These are phyloP conservation scores for Dolichomitus sp. DNA, from an alignment of 2,888 invertebrate genomes.

Conservation along the genomic window DNA sequence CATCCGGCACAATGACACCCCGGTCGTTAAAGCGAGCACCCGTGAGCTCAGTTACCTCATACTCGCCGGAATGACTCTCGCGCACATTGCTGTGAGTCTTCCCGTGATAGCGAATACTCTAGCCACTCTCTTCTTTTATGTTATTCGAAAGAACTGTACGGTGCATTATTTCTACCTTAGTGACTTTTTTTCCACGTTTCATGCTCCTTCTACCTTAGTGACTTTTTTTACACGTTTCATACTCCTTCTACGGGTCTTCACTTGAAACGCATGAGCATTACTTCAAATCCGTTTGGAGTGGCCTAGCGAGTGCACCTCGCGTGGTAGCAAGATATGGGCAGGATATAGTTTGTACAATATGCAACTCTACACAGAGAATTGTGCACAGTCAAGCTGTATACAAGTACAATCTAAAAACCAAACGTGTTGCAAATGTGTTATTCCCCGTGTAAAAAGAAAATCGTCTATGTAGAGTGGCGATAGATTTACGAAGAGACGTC, in stretches of 20 bases:
- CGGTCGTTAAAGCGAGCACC: slow-evolving; percentile 92
- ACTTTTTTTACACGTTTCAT: neutral
- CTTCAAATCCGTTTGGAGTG: neutral
- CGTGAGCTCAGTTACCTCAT: slow-evolving; percentile 91
- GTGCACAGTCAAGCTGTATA: too few relatives aligned
- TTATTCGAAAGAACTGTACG: neutral
- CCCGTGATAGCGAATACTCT: slow-evolving; percentile 5
- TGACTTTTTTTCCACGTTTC: slow-evolving; percentile 6
- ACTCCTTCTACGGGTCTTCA: neutral
- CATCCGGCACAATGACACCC: slow-evolving; percentile 90
- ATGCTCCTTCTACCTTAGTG: too few relatives aligned
- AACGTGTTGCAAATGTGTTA: too few relatives aligned
- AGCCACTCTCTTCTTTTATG: neutral
- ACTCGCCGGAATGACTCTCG: slow-evolving; percentile 87
- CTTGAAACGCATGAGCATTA: neutral
- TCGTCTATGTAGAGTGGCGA: too few relatives aligned
- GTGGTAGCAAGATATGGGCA: too few relatives aligned
- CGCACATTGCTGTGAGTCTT: slow-evolving; percentile 77
- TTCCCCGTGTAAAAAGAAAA: too few relatives aligned
- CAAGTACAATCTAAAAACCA: too few relatives aligned
- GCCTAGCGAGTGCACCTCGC: neutral
- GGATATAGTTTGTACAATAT: too few relatives aligned
- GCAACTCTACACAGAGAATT: too few relatives aligned
- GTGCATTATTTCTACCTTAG: neutral
- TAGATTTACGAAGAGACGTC: too few relatives aligned